Evolutionary conservation across 2,113 vertebrate genomes (phyloP), one percentile per base, ranked within the genome.

Genomic region (Callocephalon fimbriatum): DNA sequence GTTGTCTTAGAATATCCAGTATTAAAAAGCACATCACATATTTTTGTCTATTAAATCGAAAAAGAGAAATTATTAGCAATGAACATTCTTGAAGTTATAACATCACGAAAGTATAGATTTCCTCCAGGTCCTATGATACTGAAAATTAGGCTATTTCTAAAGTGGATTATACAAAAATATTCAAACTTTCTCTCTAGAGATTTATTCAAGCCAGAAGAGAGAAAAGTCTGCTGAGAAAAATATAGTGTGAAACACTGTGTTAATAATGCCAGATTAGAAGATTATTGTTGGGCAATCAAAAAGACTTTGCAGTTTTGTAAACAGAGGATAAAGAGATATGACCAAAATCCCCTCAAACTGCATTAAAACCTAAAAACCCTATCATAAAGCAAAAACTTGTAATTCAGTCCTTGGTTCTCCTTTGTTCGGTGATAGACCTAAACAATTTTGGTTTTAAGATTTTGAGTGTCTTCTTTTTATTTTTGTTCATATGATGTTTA

Each of bases 371-470:
- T 51, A 31, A 32, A 26, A 29, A 5, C 0, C 7, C 7, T 37
- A 11, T 29, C 20, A 53, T 47, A 87, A 61, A 82, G 25, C 7
- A 62, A 83, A 88, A 83, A 1, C 15, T 76, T 17, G 16, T 32
- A 86, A 20, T 45, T 56, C 53, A 42, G 12, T 37, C 31, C 18
- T 96, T 93, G 83, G 18, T n/a, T 93, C 11, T 65, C 26, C 78
- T 47, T 95, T 90, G 63, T 81, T n/a, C 20, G 84, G 18, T 37
- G 16, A 74, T 51, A 45, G 7, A 40, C 91, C 9, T 73, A 93
- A 96, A 80, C 21, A 53, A 32, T 76, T 89, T 48, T 63, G 5
- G 10, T 89, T 95, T 89, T 93, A 94, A 85, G 25, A 45, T 88
- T 91, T 37, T 53, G 5, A 70, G 11, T 89, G 68, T 71, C 80